Evolutionary conservation across 92 coral and sea anemone genomes (phyloP).

Genomic region (Epizoanthus rinbou): DNA sequence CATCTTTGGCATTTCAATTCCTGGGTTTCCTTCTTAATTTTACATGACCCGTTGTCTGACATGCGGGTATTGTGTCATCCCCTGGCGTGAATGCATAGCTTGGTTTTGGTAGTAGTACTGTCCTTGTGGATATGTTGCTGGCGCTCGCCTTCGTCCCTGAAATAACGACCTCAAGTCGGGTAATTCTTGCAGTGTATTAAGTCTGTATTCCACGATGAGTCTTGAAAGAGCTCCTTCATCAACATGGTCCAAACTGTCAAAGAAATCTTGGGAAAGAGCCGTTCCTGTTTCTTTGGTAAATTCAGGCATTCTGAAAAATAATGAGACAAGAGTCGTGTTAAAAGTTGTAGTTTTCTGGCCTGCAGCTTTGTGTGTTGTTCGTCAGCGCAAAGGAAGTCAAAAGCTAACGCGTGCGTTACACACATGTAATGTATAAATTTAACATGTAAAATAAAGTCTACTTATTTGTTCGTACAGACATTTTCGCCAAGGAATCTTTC

Average conservation of each 20-base stretch:
- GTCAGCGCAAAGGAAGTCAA: slow-evolving; percentile 23
- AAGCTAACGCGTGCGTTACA: slow-evolving; percentile 22
- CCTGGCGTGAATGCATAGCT: slow-evolving; percentile 27
- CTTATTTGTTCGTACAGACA: neutral
- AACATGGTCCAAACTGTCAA: slow-evolving; percentile 93
- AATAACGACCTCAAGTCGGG: slow-evolving; percentile 89
- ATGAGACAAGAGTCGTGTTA: slow-evolving; percentile 1
- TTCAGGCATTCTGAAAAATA: slow-evolving; percentile 78
- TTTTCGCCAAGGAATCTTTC: neutral
- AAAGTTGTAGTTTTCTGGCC: neutral
- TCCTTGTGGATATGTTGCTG: slow-evolving; percentile 41
- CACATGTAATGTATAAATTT: slow-evolving; percentile 11
- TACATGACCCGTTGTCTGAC: slow-evolving; percentile 43
- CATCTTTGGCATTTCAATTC: slow-evolving; percentile 35
- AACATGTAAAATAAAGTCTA: neutral
- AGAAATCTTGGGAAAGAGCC: slow-evolving; percentile 86
- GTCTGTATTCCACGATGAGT: slow-evolving; percentile 78
- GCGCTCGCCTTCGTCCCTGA: slow-evolving; percentile 68
- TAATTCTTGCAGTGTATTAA: slow-evolving; percentile 86
- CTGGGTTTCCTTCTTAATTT: neutral
- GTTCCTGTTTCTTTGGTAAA: slow-evolving; percentile 72
- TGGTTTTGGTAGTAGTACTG: slow-evolving; percentile 39
- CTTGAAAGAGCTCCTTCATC: slow-evolving; percentile 90
- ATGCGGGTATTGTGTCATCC: slow-evolving; percentile 33
- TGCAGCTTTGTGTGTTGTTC: slow-evolving; percentile 11